These are phyloP conservation scores for Ammospiza nelsoni DNA, from an alignment of 2,113 vertebrate genomes.

Conservation along the genomic window DNA sequence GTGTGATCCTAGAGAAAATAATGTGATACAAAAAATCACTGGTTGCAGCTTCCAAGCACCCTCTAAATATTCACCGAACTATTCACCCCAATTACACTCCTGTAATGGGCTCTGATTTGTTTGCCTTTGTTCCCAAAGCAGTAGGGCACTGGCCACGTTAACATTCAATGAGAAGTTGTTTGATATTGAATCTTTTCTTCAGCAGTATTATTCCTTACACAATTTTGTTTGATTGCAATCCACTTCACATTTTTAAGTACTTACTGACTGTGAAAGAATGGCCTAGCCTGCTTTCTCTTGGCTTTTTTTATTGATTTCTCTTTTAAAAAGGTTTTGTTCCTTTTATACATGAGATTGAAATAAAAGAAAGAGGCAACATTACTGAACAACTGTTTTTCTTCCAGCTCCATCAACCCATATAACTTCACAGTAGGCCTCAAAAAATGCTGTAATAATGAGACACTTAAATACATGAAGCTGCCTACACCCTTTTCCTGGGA, in stretches of 20 bases:
- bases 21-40: slow-evolving; percentile 8
- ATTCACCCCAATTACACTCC: slow-evolving; percentile 59
- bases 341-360: not conserved
- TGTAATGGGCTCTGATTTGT: slow-evolving; percentile 51
- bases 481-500: slow-evolving; percentile 26
- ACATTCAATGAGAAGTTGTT: slow-evolving; percentile 23
- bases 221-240: slow-evolving; percentile 48
- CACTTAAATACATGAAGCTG: not conserved
- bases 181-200: slow-evolving; percentile 47
- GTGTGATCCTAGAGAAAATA: slow-evolving; percentile 24
- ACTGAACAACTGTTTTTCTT: slow-evolving; percentile 44
- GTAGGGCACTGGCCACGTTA: slow-evolving; percentile 18
- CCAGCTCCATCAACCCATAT: not conserved
- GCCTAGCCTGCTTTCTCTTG: not conserved
- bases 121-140: slow-evolving; percentile 37
- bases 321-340: slow-evolving; percentile 4
- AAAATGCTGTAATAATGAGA: not conserved
- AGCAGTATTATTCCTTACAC: slow-evolving; percentile 30
- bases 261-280: slow-evolving; percentile 30
- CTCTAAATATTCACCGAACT: slow-evolving; percentile 30
- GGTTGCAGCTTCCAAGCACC: not conserved
- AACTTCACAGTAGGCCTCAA: not conserved
- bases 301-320: slow-evolving; percentile 40
- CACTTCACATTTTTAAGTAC: slow-evolving; percentile 46
- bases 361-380: not conserved